phyloP scores from a whole-genome alignment of 2,113 vertebrate species.

The Coracopsis vasa region DNA sequence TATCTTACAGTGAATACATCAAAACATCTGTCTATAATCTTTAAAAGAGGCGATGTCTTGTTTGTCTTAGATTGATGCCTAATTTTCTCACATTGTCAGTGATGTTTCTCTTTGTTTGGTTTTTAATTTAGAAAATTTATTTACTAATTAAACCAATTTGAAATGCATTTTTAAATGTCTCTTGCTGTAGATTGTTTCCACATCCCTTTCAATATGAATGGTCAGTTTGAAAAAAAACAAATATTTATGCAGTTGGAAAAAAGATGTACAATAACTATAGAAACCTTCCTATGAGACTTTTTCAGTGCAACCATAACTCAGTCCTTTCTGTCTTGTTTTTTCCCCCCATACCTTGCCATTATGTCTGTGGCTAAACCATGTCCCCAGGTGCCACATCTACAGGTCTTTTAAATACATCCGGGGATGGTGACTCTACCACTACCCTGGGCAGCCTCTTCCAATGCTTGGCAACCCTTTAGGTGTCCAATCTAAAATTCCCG shows the following conservation, averaged over 20 bases:
- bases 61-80: background rate
- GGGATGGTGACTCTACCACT: background rate
- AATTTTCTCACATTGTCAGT: background rate
- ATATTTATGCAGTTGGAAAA: background rate
- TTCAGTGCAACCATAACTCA: background rate
- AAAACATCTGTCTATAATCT: background rate
- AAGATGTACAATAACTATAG: background rate
- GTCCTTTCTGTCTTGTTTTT: background rate
- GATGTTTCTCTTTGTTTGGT: too few species aligned
- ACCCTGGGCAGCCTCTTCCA: background rate
- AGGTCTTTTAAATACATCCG: background rate
- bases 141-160: background rate
- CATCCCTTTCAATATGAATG: background rate
- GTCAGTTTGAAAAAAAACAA: background rate
- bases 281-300: background rate
- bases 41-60: background rate
- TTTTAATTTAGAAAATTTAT: background rate
- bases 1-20: background rate
- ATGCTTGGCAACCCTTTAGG: background rate
- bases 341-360: background rate
- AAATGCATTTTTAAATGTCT: background rate
- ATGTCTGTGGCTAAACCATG: rapidly evolving
- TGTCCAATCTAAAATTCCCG: background rate
- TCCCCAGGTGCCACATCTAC: background rate
- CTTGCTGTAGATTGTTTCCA: background rate